phyloP scores from a whole-genome alignment of 2,888 invertebrate genomes.

The Eupithecia exiguata region DNA sequence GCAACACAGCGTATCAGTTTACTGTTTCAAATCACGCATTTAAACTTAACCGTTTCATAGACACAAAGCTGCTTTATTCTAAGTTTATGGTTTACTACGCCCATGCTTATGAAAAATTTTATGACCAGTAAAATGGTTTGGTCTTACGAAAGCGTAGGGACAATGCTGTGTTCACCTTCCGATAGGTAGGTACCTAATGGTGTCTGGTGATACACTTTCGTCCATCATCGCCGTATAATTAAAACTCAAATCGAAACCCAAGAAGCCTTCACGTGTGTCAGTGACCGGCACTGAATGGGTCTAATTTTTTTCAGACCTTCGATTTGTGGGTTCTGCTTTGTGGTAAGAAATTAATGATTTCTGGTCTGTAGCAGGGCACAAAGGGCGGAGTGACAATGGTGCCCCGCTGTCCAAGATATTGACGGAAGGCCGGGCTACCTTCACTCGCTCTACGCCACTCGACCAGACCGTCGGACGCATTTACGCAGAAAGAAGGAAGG shows the following conservation, averaged over 20 bases:
- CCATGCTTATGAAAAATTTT: conserved; percentile 48
- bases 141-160: conserved; percentile 29
- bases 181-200: background rate
- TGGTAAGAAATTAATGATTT: conserved; percentile 84
- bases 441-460: conserved; percentile 66
- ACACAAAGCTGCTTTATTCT: conserved; percentile 66
- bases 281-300: conserved; percentile 76
- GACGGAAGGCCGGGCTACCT: conserved; percentile 79
- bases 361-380: conserved; percentile 78
- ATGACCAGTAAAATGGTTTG: conserved; percentile 38
- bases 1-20: conserved; percentile 64
- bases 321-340: conserved; percentile 83
- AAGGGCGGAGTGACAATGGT: conserved; percentile 78
- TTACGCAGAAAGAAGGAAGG: conserved; percentile 12
- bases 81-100: conserved; percentile 63
- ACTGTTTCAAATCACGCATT: conserved; percentile 60
- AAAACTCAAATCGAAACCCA: conserved; percentile 71
- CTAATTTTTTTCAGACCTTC: conserved; percentile 76
- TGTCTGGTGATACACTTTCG: conserved; percentile 10
- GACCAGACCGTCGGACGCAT: conserved; percentile 45
- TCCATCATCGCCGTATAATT: conserved; percentile 60
- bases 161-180: background rate
- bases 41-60: conserved; percentile 50
- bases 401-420: conserved; percentile 81
- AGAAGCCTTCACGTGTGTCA: conserved; percentile 67